Evolutionary conservation across 2,113 vertebrate genomes (phyloP), one percentile per base, ranked within the genome.

Genomic region (Megalops atlanticus): DNA sequence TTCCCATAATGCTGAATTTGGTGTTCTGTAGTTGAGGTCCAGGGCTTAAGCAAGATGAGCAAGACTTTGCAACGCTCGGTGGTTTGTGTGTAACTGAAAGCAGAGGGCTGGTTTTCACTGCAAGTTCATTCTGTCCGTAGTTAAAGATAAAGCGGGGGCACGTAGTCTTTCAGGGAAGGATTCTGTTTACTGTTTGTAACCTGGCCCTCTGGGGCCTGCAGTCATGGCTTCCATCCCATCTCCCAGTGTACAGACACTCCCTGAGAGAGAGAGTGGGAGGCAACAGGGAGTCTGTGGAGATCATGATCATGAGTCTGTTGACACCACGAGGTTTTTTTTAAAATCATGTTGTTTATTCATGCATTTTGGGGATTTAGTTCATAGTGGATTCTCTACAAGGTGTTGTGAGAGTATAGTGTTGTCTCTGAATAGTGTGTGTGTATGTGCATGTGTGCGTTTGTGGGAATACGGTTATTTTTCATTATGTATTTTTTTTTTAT

Each of bases 401-500:
- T 64, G n/a, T n/a, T n/a, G 58, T 64, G n/a, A 27, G 1, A 27
- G 58, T n/a, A 64, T 11, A n/a, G 4, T n/a, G 58, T 24, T 10
- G 24, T 31, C 24, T n/a, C 24, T 31, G 24, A 27, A 27, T n/a
- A 27, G 58, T 21, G 58, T 64, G 58, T 31, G 43, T 45, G 43
- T 45, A n/a, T 31, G n/a, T 64, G 54, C 31, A n/a, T 31, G 54
- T 18, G 21, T 64, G 4, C 8, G 54, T 31, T 27, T 8, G 54
- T 31, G 58, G 0, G 43, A 1, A 27, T 64, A n/a, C 31, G n/a
- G n/a, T 64, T 5, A 64, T 10, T 40, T 43, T 38, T 78, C 39
- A 18, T 78, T 78, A 7, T 64, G 38, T 27, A 14, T 78, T 78
- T 68, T 69, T 54, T n/a, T 4, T 78, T 78, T 68, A 33, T 36